A percentile compares a stretch with the other conserved stretches of the same genome.
Evolutionary conservation across 2,113 vertebrate genomes (phyloP).

Genomic region (Enhydra lutris): DNA sequence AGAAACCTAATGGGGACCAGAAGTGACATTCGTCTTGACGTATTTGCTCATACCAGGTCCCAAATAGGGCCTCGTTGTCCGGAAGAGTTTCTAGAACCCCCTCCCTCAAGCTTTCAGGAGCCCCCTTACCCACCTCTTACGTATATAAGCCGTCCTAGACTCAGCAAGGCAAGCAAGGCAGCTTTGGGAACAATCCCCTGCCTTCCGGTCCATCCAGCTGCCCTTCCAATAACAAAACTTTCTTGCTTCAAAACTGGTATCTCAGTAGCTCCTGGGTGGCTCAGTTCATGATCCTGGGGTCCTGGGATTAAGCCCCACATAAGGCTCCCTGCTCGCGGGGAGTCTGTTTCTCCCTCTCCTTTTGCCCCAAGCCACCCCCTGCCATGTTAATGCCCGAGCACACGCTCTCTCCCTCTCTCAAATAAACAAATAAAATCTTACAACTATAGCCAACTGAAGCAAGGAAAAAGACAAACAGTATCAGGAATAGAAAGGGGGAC

Average conservation of each 20-base stretch:
- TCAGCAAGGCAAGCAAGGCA: neutral
- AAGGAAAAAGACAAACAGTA: neutral
- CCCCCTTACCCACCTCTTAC: neutral
- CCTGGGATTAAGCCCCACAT: neutral
- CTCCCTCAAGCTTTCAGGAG: neutral
- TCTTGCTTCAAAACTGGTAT: neutral
- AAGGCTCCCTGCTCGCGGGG: accelerated
- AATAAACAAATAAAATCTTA: neutral
- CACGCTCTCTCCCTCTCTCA: neutral
- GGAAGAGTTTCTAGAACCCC: neutral
- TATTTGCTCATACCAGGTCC: neutral
- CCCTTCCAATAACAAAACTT: neutral
- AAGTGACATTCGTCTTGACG: neutral
- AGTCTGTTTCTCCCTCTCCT: neutral
- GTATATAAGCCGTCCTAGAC: neutral
- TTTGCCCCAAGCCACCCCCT: neutral
- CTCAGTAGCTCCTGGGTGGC: neutral
- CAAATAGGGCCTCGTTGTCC: neutral
- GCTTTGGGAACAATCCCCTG: neutral
- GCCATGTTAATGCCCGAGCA: too few species aligned
- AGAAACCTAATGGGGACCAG: neutral
- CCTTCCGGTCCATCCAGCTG: neutral
- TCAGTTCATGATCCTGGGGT: neutral
- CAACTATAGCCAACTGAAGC: neutral
- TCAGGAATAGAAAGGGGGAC: neutral